Evolutionary conservation across 1,140 invertebrate genomes (phyloP), one percentile per base, ranked within the genome.

Genomic region (Magallana angulata): DNA sequence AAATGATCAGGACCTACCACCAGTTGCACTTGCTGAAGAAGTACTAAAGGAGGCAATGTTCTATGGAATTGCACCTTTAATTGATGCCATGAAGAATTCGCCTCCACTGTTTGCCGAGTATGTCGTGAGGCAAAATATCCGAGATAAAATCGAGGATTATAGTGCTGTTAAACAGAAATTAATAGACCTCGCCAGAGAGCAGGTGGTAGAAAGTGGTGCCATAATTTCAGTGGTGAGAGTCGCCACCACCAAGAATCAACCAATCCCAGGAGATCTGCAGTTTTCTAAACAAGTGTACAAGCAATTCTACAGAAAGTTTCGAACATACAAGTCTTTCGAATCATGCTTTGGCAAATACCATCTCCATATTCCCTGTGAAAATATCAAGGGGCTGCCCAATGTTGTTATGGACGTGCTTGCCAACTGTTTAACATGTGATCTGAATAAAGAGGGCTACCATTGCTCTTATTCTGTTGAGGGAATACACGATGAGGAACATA

Each of bases 221-320:
- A 86, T 91, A 48, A 85, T 85, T 7, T 91, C 91, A 30, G 83
- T 85, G 2, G 90, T 91, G 11, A 82, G 80, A 82, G 58, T 91
- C n/a, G 89, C 90, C 9, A 88, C 87, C 8, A 89, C 89, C 0
- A 91, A 91, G 87, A 91, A 91, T 85, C 91, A 91, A 59, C 90
- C 91, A 8, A 90, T 91, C 57, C 91, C 91, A 48, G 62, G 88
- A 68, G 90, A 91, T 60, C 59, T 91, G 59, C 91, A 90, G 59
- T 90, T 91, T 82, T 91, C 91, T 48, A 90, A 89, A 82, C 90
- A 91, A 84, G 89, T 90, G 30, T 89, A 90, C 57, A 91, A 91
- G 58, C 91, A 91, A 83, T 91, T 89, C 82, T 91, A 90, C 59
- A 84, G 87, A 36, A 91, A 90, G 57, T 91, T 91, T 82, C 82